Conservation (phyloP, 2,113 vertebrate genomes). For the Saccopteryx leptura region DNA sequence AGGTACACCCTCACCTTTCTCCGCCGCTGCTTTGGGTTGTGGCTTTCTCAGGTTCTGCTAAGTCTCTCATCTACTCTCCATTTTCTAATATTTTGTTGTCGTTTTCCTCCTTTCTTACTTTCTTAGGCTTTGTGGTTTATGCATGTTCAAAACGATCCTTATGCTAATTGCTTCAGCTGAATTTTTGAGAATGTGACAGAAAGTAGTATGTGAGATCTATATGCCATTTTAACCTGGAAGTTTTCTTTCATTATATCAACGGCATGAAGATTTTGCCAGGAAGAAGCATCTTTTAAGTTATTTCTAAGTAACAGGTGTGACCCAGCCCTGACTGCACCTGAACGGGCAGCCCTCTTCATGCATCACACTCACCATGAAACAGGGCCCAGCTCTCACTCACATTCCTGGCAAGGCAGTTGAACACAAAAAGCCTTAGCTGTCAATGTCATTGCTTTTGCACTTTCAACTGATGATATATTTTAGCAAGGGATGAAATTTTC, state of each 20-base stretch:
- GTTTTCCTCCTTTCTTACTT: background rate
- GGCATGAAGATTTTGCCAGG: background rate
- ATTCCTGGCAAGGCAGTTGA: background rate
- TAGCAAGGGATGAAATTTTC: background rate
- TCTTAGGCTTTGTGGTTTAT: background rate
- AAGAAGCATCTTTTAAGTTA: background rate
- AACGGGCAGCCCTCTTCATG: background rate
- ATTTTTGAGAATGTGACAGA: background rate
- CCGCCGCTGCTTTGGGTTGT: background rate
- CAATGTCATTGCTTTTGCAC: background rate
- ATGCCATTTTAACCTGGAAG: background rate
- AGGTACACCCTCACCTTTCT: background rate
- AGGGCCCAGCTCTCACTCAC: background rate
- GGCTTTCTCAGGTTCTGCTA: background rate
- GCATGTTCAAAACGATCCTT: background rate
- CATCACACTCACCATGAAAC: background rate
- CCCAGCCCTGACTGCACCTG: background rate
- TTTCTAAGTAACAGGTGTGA: background rate
- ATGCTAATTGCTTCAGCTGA: background rate
- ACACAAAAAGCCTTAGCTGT: background rate
- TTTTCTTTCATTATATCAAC: background rate
- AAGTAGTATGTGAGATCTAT: background rate
- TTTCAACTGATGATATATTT: background rate
- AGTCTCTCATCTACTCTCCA: background rate
- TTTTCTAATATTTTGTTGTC: background rate